Base-by-base conservation (phyloP, 2,113 vertebrate species). In the Peucedramus taeniatus region DNA sequence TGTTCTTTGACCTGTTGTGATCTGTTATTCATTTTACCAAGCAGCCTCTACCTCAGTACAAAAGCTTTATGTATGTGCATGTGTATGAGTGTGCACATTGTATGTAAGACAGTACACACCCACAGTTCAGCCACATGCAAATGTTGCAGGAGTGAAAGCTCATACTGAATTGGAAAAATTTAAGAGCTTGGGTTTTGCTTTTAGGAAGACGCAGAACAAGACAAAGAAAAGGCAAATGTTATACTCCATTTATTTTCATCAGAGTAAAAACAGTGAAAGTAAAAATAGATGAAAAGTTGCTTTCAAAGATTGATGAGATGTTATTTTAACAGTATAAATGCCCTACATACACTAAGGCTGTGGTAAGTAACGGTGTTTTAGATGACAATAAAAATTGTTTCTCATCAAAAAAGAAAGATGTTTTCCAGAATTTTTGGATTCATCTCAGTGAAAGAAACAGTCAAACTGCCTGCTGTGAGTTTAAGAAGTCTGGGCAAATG, bases 211-310 rank as follows among this genome's bases (percentile, higher is more conserved):
- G 19, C 19, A 64, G 64, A 89, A 27, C 0, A 9, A 49, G 9
- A n/a, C 19, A 71, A 90, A 63, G 37, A 89, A 86, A 86, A 93
- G 30, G 28, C 10, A 81, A 87, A 68, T 64, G 45, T 75, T 89
- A 59, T 66, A 94, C 33, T 31, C 33, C 56, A 84, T 91, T 95
- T 96, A 82, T 95, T 95, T 96, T 96, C 87, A 87, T 91, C 89
- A 89, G 14, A 56, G 16, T 64, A 78, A 92, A 61, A 89, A 33
- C 54, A 83, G 17, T 51, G 13, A 56, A 80, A 80, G 60, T 49
- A 71, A 69, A 87, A 94, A 82, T 24, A 68, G 44, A 89, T 71
- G 39, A 84, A 89, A 95, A 95, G 28, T 65, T 92, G 53, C 56
- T 84, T 75, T 68, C 24, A 44, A 56, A 92, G 89, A 87, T 63